A percentile compares a stretch with the other conserved stretches of the same genome.
Evolutionary conservation across 2,113 vertebrate species (phyloP).

Genomic region (Cyanistes caeruleus): DNA sequence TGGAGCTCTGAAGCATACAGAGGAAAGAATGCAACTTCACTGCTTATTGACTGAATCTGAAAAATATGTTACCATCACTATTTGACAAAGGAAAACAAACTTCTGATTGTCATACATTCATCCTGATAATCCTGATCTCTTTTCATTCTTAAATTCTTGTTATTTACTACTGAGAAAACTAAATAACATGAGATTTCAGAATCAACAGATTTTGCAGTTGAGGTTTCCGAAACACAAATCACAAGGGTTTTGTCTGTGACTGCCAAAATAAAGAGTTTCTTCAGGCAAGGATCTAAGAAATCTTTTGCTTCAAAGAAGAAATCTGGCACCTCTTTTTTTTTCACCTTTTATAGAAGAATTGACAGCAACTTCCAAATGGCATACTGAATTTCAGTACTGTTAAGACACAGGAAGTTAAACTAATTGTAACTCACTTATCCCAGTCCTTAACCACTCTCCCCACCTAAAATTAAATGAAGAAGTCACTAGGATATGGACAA

Average conservation of each 20-base stretch:
- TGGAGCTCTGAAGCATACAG: background rate
- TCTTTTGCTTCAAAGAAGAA: background rate
- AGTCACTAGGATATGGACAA: background rate
- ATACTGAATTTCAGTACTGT: background rate
- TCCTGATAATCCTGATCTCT: background rate
- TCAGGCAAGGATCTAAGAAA: background rate
- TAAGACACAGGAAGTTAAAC: background rate
- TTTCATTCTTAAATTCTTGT: background rate
- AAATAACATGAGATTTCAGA: background rate
- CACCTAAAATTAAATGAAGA: background rate
- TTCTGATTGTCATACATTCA: background rate
- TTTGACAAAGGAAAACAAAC: background rate
- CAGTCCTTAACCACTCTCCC: background rate
- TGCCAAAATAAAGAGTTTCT: background rate
- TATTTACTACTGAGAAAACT: background rate
- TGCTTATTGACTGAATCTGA: background rate
- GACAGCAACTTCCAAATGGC: background rate
- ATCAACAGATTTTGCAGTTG: background rate
- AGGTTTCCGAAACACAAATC: background rate
- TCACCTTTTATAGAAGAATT: background rate
- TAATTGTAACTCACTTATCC: background rate
- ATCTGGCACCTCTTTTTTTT: background rate
- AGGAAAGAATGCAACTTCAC: background rate
- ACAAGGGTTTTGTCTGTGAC: background rate
- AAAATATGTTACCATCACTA: background rate